Percentiles rank a stretch among this genome's conserved stretches.
These are phyloP conservation scores for Sardina pilchardus DNA, from an alignment of 2,113 vertebrate genomes.

Conservation along the genomic window DNA sequence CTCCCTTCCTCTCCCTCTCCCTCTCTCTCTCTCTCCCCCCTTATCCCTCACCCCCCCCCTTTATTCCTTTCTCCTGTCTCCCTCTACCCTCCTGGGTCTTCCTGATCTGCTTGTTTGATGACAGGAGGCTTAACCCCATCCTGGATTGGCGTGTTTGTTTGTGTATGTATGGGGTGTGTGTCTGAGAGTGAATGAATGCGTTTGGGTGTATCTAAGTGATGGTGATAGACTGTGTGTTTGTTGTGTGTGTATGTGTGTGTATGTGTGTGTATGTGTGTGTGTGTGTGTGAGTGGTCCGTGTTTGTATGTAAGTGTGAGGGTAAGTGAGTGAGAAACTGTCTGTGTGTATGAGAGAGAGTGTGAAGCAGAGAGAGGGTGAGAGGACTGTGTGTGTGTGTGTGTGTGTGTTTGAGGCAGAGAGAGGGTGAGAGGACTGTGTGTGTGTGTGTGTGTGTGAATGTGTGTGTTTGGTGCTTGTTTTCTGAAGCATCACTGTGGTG, in stretches of 20 bases:
- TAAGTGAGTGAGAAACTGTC: background rate
- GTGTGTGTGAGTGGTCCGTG: slow-evolving; percentile 13
- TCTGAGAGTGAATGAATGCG: background rate
- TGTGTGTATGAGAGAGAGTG: no score
- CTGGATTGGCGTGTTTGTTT: background rate
- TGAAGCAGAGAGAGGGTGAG: no score
- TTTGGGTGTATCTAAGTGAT: slow-evolving; percentile 15
- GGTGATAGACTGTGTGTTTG: background rate
- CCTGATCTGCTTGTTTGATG: slow-evolving; percentile 14
- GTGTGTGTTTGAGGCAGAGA: background rate
- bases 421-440: background rate
- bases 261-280: slow-evolving; percentile 21
- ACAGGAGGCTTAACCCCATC: background rate
- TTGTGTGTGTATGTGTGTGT: slow-evolving; percentile 25
- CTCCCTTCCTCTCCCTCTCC: background rate
- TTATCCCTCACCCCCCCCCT: background rate
- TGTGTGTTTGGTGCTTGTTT: background rate
- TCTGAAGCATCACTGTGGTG: background rate
- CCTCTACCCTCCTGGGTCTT: background rate
- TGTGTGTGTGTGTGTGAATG: background rate
- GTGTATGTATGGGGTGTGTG: background rate
- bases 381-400: background rate
- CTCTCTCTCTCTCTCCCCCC: background rate
- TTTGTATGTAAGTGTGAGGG: slow-evolving; percentile 27
- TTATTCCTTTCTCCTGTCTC: background rate